Percentiles rank a stretch among this genome's conserved stretches.
Evolutionary conservation across 35 echinoderm and acorn worm species (phyloP).

Genomic region (Lytechinus variegatus): DNA sequence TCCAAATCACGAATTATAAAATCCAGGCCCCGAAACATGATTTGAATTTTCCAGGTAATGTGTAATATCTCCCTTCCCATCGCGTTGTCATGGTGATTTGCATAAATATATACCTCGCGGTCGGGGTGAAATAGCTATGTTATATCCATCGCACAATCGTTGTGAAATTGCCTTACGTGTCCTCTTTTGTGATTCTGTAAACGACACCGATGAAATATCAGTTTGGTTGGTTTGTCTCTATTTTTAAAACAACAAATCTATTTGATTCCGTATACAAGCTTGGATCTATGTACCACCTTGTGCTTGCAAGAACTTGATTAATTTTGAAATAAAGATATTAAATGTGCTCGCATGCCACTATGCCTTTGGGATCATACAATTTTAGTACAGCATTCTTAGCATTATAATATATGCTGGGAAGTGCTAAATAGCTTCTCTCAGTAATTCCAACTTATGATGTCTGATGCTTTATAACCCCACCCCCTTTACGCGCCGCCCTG

Average conservation of each 20-base stretch:
- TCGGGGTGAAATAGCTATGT: neutral
- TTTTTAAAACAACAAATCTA: neutral
- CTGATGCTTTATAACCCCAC: too few species aligned
- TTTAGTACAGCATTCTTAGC: too few species aligned
- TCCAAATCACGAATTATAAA: too few species aligned
- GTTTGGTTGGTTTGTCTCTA: neutral
- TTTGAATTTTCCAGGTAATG: neutral
- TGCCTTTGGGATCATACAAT: too few species aligned
- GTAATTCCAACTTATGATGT: too few species aligned
- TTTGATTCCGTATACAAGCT: neutral
- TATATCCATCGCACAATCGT: neutral
- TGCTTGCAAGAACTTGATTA: too few species aligned
- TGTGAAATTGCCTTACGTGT: neutral
- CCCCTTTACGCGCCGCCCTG: too few species aligned
- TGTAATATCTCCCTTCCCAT: neutral
- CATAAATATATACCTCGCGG: neutral
- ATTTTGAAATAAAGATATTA: too few species aligned
- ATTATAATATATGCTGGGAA: too few species aligned
- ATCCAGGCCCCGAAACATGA: neutral
- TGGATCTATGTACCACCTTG: too few species aligned
- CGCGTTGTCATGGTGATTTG: neutral
- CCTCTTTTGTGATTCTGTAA: neutral
- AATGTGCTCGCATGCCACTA: too few species aligned
- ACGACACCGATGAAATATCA: neutral
- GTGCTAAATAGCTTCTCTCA: too few species aligned